Conservation (phyloP, 37 sponge, comb jelly and placozoan species). For the Ianthella basta region DNA sequence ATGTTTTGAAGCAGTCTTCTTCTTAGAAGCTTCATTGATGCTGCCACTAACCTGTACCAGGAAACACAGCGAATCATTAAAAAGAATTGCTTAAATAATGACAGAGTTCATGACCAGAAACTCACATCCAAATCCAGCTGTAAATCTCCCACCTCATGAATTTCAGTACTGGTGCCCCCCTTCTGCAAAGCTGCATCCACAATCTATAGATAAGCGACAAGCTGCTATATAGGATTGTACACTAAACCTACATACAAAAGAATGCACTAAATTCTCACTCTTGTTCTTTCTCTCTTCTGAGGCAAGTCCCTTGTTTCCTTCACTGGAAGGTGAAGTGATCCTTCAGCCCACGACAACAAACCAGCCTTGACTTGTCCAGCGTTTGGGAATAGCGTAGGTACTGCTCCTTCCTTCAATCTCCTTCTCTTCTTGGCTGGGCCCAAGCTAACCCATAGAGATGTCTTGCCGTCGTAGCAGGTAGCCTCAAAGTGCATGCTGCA, state of each 20-base stretch:
- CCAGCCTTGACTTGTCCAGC: not conserved
- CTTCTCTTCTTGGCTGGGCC: too few relatives aligned
- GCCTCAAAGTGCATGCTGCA: too few relatives aligned
- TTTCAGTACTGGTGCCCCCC: constrained; percentile 2
- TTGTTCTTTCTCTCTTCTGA: constrained; percentile 2
- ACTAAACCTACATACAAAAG: not conserved
- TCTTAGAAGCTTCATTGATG: not conserved
- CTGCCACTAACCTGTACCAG: constrained; percentile 6
- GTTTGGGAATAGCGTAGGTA: constrained; percentile 2
- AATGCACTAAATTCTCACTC: not conserved
- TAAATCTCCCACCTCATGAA: not conserved
- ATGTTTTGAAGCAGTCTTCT: constrained; percentile 1
- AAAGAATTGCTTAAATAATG: not conserved
- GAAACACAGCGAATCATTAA: not conserved
- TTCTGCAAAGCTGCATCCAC: constrained; percentile 6
- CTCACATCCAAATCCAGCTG: not conserved
- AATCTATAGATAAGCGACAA: constrained; percentile 5
- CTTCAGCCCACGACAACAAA: constrained; percentile 6
- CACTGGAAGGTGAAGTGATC: not conserved
- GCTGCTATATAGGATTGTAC: not conserved
- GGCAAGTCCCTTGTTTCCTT: not conserved
- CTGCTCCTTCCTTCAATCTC: too few relatives aligned
- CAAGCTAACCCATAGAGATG: too few relatives aligned
- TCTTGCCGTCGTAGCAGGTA: too few relatives aligned
- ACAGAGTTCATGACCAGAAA: not conserved